Conservation (phyloP, 2,797 vertebrate genomes). For the Meriones psammophilus region DNA sequence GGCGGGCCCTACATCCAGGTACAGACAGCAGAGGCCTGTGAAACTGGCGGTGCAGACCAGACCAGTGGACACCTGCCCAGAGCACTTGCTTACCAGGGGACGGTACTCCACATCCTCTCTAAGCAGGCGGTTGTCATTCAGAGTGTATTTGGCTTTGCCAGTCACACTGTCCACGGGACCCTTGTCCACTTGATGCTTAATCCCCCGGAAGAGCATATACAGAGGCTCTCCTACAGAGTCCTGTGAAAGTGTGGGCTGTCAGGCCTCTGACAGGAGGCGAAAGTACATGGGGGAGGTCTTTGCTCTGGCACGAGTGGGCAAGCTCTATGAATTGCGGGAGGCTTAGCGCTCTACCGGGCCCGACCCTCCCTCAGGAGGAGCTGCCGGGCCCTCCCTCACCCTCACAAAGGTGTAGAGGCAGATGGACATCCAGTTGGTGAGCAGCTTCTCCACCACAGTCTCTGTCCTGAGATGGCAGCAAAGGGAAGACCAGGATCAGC, state of each 20-base stretch:
- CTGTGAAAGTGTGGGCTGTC: constrained; percentile 85
- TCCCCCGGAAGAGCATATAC: constrained; percentile 98
- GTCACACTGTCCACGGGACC: constrained; percentile 98
- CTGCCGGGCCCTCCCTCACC: constrained; percentile 86
- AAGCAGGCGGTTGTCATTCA: constrained; percentile 98
- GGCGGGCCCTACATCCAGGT: neutral
- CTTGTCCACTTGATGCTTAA: constrained; percentile 99
- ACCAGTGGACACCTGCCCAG: neutral
- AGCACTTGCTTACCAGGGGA: constrained; percentile 92
- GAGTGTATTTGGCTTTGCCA: constrained; percentile 98
- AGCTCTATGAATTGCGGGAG: accelerated
- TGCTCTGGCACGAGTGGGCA: accelerated
- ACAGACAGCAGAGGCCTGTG: neutral
- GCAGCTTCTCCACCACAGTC: constrained; percentile 98
- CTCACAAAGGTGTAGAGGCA: constrained; percentile 96
- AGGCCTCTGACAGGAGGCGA: neutral
- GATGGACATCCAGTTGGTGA: constrained; percentile 99
- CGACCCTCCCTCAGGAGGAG: neutral
- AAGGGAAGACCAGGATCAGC: constrained; percentile 53
- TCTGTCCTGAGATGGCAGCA: constrained; percentile 92
- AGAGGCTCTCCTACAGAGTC: constrained; percentile 97
- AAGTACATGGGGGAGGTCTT: neutral
- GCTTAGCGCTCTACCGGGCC: neutral
- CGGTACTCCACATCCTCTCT: constrained; percentile 98
- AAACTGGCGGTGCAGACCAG: neutral